Conservation (phyloP, 2,797 vertebrate genomes). For the Prunella strophiata region DNA sequence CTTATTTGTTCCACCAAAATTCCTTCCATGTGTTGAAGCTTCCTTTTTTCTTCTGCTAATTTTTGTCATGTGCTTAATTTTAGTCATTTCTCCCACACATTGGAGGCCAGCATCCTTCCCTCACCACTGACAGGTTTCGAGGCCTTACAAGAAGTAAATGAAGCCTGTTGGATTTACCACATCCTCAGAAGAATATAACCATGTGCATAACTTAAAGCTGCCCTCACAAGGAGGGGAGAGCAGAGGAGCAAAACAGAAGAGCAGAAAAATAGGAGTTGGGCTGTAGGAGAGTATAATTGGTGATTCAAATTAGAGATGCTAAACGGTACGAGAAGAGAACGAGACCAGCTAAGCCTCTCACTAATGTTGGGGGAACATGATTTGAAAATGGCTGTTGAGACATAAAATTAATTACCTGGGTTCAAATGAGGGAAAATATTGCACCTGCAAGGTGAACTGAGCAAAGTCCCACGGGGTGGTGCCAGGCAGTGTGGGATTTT, state of each 20-base stretch:
- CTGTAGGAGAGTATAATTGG: neutral
- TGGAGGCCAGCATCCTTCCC: slow-evolving; percentile 58
- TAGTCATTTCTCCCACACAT: slow-evolving; percentile 74
- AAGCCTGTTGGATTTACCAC: slow-evolving; percentile 65
- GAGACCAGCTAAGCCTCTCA: neutral
- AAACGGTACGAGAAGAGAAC: neutral
- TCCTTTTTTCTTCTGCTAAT: slow-evolving; percentile 75
- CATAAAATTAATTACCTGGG: neutral
- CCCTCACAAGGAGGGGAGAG: slow-evolving; percentile 50
- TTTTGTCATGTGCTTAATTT: slow-evolving; percentile 78
- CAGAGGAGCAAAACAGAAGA: slow-evolving; percentile 20
- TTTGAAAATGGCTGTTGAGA: neutral
- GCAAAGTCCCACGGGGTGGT: neutral
- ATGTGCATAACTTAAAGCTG: slow-evolving; percentile 56
- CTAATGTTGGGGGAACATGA: neutral
- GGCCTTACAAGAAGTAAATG: slow-evolving; percentile 68
- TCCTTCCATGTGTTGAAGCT: slow-evolving; percentile 77
- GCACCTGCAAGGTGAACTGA: neutral
- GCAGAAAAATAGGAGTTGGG: neutral
- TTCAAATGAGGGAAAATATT: neutral
- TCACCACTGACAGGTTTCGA: slow-evolving; percentile 70
- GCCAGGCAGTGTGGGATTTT: neutral
- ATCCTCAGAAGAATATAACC: slow-evolving; percentile 67
- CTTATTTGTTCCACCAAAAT: slow-evolving; percentile 79
- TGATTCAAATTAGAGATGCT: neutral